Conservation (phyloP, 1,140 invertebrate species). For the Achroia grisella region DNA sequence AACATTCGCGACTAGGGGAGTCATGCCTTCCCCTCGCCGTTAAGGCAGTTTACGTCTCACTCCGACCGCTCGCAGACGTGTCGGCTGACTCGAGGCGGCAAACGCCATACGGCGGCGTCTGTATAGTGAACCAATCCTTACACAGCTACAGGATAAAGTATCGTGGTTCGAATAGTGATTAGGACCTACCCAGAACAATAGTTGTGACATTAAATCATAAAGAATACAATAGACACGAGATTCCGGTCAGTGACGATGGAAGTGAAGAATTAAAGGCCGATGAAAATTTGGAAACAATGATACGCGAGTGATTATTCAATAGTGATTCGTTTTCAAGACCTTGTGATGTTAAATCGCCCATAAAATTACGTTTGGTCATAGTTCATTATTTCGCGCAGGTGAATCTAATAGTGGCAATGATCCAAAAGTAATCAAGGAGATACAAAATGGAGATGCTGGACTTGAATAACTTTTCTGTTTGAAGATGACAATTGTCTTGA, state of each 20-base stretch:
- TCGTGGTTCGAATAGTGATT: constrained; percentile 37
- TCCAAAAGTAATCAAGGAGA: not conserved
- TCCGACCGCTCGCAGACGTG: constrained; percentile 19
- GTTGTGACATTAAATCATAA: constrained; percentile 13
- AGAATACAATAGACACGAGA: constrained; percentile 2
- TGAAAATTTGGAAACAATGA: not conserved
- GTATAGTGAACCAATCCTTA: constrained; percentile 19
- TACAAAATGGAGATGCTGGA: not conserved
- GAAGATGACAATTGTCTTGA: not conserved
- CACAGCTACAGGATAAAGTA: constrained; percentile 30
- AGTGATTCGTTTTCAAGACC: constrained; percentile 6
- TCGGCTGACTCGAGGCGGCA: constrained; percentile 10
- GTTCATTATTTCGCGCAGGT: constrained; percentile 9
- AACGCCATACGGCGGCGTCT: constrained; percentile 27
- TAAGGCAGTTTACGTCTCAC: constrained; percentile 25
- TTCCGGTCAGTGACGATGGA: constrained; percentile 2
- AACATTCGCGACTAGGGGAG: constrained; percentile 2
- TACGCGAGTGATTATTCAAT: constrained; percentile 1
- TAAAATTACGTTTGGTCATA: constrained; percentile 10
- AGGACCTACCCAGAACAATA: constrained; percentile 26
- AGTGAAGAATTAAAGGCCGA: not conserved
- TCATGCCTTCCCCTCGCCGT: constrained; percentile 3
- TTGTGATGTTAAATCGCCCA: constrained; percentile 19
- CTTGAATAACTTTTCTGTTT: not conserved
- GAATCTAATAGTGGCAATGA: constrained; percentile 4